Conservation (phyloP, 2,888 invertebrate species). For the Hypercompe scribonia region DNA sequence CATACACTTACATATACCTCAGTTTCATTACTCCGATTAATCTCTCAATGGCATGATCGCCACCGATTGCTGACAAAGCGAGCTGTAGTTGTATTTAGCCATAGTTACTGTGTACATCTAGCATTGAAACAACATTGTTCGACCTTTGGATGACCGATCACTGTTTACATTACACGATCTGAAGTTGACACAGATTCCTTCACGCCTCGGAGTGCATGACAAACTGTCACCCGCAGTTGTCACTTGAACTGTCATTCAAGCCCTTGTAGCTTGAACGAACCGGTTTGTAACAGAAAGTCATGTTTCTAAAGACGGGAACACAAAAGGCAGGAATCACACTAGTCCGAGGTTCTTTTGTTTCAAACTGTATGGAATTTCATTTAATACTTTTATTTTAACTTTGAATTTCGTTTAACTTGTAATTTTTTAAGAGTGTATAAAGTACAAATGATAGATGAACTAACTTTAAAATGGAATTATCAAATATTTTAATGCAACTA, state of each 20-base stretch:
- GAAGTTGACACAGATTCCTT: constrained; percentile 3
- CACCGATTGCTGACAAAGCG: not conserved
- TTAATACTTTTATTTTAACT: not conserved
- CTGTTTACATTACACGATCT: constrained; percentile 1
- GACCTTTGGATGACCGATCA: not conserved
- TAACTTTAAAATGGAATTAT: too few species aligned
- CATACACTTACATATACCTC: too few species aligned
- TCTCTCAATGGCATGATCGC: not conserved
- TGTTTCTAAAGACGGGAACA: constrained; percentile 5
- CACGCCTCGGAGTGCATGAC: constrained; percentile 2
- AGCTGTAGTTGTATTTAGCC: not conserved
- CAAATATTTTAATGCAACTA: too few species aligned
- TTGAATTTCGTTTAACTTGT: too few species aligned
- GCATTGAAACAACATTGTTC: not conserved
- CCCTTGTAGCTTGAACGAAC: constrained; percentile 1
- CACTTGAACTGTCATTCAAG: not conserved
- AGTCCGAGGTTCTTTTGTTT: not conserved
- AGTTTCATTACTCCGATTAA: not conserved
- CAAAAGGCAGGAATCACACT: constrained; percentile 9
- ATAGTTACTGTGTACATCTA: not conserved
- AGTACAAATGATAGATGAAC: too few species aligned
- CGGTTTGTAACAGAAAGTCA: constrained; percentile 6
- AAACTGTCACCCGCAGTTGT: constrained; percentile 2
- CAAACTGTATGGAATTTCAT: not conserved
- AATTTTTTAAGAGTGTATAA: too few species aligned